phyloP scores from a whole-genome alignment of 2,113 vertebrate genomes.

The Callopanchax toddi region DNA sequence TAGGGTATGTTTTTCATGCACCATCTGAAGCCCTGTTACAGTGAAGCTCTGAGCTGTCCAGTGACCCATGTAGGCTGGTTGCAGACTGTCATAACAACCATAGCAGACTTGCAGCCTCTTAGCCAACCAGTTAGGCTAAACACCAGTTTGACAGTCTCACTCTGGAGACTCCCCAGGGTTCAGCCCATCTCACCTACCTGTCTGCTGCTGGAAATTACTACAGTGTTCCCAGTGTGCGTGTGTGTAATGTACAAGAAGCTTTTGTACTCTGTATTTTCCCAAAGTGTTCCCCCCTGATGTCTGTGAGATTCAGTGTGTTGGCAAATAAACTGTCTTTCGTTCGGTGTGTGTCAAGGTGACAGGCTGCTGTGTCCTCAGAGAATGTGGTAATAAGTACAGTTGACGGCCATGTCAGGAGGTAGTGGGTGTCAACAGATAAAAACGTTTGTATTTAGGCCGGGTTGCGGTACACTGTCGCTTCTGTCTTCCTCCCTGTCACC shows the following conservation, averaged over 20 bases:
- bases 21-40: slow-evolving; percentile 4
- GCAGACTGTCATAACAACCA: slow-evolving; percentile 56
- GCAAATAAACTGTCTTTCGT: slow-evolving; percentile 42
- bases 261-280: slow-evolving; percentile 18
- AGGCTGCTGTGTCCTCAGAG: slow-evolving; percentile 50
- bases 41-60: slow-evolving; percentile 15
- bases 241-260: slow-evolving; percentile 28
- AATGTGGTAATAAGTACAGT: slow-evolving; percentile 71
- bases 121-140: slow-evolving; percentile 45
- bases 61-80: slow-evolving; percentile 58
- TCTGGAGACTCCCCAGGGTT: slow-evolving; percentile 50
- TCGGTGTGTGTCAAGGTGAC: slow-evolving; percentile 54
- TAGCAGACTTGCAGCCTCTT: slow-evolving; percentile 29
- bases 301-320: slow-evolving; percentile 7
- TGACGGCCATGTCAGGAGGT: slow-evolving; percentile 67
- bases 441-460: slow-evolving; percentile 69
- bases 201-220: slow-evolving; percentile 49
- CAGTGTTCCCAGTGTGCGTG: not conserved
- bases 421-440: slow-evolving; percentile 77
- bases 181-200: slow-evolving; percentile 49
- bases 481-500: slow-evolving; percentile 63
- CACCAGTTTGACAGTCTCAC: slow-evolving; percentile 48
- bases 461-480: slow-evolving; percentile 55
- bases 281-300: slow-evolving; percentile 10
- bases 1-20: not conserved